phyloP scores from a whole-genome alignment of 2,113 vertebrate species.

The Motacilla tschutschensis region DNA sequence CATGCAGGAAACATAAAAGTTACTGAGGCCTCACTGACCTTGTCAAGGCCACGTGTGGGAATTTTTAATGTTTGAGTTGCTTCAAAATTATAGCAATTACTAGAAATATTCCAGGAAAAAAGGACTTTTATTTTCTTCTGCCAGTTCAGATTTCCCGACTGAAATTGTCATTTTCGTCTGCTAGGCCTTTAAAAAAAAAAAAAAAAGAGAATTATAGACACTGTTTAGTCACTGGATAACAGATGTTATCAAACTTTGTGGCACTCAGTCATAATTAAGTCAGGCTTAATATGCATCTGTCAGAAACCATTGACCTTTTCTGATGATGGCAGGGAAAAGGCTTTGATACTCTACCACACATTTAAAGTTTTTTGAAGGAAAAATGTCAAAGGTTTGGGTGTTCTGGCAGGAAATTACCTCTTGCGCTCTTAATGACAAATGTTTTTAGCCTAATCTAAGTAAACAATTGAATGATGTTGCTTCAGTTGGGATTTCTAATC shows the following conservation, averaged over 20 bases:
- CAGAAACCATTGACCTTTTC: slow-evolving; percentile 71
- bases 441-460: slow-evolving; percentile 78
- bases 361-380: slow-evolving; percentile 73
- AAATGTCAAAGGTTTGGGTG: slow-evolving; percentile 79
- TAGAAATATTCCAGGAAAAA: slow-evolving; percentile 86
- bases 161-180: slow-evolving; percentile 73
- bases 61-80: slow-evolving; percentile 86
- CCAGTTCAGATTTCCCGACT: slow-evolving; percentile 56
- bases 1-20: slow-evolving; percentile 65
- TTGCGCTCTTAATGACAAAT: slow-evolving; percentile 66
- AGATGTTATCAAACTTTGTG: slow-evolving; percentile 64
- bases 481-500: slow-evolving; percentile 69
- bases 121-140: background rate
- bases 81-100: slow-evolving; percentile 94
- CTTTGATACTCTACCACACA: slow-evolving; percentile 69
- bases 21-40: slow-evolving; percentile 76
- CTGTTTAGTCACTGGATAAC: slow-evolving; percentile 56
- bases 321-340: slow-evolving; percentile 70
- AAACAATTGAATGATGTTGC: slow-evolving; percentile 81
- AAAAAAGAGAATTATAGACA: slow-evolving; percentile 24
- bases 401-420: slow-evolving; percentile 73
- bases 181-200: slow-evolving; percentile 50
- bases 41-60: slow-evolving; percentile 89
- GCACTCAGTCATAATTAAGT: slow-evolving; percentile 61
- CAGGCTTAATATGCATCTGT: slow-evolving; percentile 76